Conservation (phyloP, 2,113 vertebrate genomes). For the Junco hyemalis region DNA sequence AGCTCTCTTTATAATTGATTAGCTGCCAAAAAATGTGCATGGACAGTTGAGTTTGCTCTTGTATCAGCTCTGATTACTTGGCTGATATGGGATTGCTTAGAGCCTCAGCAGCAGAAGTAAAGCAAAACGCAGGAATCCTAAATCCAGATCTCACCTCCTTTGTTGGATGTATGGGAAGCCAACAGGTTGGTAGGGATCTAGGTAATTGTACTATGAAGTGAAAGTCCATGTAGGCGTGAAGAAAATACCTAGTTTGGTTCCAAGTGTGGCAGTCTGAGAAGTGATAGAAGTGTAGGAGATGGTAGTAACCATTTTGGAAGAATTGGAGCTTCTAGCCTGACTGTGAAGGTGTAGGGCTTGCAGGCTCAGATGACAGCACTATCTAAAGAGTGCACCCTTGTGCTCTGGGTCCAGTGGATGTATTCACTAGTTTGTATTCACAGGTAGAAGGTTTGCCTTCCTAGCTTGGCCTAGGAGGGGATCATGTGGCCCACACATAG, state of each 20-base stretch:
- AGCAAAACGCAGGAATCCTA: background rate
- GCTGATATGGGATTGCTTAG: background rate
- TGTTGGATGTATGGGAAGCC: background rate
- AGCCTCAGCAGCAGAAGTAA: background rate
- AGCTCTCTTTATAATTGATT: background rate
- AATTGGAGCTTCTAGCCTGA: background rate
- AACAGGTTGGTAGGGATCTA: background rate
- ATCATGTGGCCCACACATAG: rapidly evolving
- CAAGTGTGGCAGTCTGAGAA: background rate
- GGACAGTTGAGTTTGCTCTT: background rate
- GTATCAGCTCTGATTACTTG: background rate
- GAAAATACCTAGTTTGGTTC: background rate
- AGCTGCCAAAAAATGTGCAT: background rate
- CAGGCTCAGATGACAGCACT: rapidly evolving
- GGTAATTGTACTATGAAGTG: background rate
- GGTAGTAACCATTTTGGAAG: background rate
- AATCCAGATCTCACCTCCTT: background rate
- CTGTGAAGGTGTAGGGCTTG: background rate
- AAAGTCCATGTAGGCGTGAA: background rate
- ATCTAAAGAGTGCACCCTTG: rapidly evolving
- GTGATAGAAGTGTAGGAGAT: background rate
- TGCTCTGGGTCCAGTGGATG: background rate
- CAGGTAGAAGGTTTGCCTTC: background rate
- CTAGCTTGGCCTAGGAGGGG: background rate
- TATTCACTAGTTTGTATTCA: background rate